Percentiles rank a stretch among this genome's conserved stretches.
Evolutionary conservation across 2,113 vertebrate genomes (phyloP).

Genomic region (Orthochromis malagaraziensis): DNA sequence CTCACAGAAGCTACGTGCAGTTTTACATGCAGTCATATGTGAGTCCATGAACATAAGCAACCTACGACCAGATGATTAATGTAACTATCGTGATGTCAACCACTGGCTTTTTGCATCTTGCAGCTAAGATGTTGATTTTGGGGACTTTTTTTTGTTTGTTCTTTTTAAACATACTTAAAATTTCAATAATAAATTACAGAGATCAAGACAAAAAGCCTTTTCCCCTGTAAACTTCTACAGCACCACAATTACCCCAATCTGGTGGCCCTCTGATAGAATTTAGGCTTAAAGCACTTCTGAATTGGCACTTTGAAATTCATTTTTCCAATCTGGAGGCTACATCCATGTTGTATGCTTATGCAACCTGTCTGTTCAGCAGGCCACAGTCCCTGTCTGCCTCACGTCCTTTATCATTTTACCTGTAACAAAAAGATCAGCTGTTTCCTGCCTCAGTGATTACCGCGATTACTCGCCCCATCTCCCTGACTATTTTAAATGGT

Average conservation of each 20-base stretch:
- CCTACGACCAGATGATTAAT: neutral
- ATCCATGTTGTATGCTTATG: neutral
- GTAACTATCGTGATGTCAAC: neutral
- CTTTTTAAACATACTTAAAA: neutral
- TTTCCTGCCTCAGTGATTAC: neutral
- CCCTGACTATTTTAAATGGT: neutral
- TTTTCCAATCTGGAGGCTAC: neutral
- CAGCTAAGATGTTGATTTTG: neutral
- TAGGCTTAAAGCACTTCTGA: neutral
- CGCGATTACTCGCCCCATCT: neutral
- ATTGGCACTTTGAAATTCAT: neutral
- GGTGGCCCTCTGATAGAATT: neutral
- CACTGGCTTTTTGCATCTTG: neutral
- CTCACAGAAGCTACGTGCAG: neutral
- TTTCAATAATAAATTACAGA: neutral
- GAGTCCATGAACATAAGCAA: neutral
- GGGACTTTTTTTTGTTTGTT: rapidly evolving
- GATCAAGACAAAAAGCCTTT: neutral
- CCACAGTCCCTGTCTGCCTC: neutral
- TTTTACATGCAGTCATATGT: neutral
- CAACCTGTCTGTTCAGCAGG: neutral
- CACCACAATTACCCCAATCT: neutral
- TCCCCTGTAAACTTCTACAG: neutral
- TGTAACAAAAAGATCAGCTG: neutral
- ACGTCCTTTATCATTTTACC: neutral